Evolutionary conservation across 2,888 invertebrate genomes (phyloP), one percentile per base, ranked within the genome.

Genomic region (Apamea crenata): DNA sequence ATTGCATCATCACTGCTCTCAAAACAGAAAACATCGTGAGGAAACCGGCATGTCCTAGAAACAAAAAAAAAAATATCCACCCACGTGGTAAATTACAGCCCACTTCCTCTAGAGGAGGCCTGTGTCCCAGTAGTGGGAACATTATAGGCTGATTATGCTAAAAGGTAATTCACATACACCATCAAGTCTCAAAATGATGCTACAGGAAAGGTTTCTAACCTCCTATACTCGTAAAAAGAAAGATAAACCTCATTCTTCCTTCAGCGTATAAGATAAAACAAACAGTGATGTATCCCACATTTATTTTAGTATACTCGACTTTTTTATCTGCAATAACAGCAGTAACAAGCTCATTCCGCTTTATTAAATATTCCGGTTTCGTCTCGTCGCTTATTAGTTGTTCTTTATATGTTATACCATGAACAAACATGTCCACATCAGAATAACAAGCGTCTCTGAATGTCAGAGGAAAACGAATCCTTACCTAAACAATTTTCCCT

Each of bases 401-500:
- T 77, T 85, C 86, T 88, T 85, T 85, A 88, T 74, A 73, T 81
- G 75, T 81, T 72, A 56, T 66, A 44, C 21, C 65, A 71, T 71
- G 79, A 79, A 76, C 78, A 80, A 86, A 88, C 77, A 86, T 86
- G 80, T 80, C 80, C 77, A 71, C 68, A 78, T 77, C 73, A 87
- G 85, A 88, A 85, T 80, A 80, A 88, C 44, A 85, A 85, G 67
- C 72, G 63, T 66, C 67, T 63, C 63, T 59, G 32, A 50, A 65
- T 29, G 68, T 50, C 70, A 73, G 67, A 66, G n/a, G 40, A 75
- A 81, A 88, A 87, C 84, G 76, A 67, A 75, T 75, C 61, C 61
- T 84, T 29, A 56, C 47, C 81, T 76, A 85, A 88, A 89, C 84
- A 88, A 90, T 91, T 84, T 87, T 81, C 83, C 79, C 82, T 88